Evolutionary conservation across 2,113 vertebrate genomes (phyloP), one percentile per base, ranked within the genome.

Genomic region (Pluvialis apricaria): DNA sequence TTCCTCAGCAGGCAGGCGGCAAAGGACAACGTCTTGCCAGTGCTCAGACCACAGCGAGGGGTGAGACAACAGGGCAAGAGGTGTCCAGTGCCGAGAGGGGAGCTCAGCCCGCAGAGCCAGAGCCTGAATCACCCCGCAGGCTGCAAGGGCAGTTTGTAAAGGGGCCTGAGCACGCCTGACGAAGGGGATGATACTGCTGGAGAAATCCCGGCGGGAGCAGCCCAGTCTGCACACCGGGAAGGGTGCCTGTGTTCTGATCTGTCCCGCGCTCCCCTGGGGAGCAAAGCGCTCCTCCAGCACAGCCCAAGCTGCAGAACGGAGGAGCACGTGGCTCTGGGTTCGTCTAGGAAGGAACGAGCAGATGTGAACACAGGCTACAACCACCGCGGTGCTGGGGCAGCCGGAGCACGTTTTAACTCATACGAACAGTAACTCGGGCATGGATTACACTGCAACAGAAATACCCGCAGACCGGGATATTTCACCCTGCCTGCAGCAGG

Each of bases 81-180:
- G 42, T 3, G 40, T 7, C 60, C 54, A 11, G 54, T 5, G 54
- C 61, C 1, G 8, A n/a, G 60, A 31, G 57, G 25, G 0, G 15
- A 91, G 68, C 51, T 84, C 36, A 10, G 70, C 47, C 5, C 5
- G n/a, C 28, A 42, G 45, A 73, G 22, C 8, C 73, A 12, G 86
- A 78, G 47, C 52, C 36, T 22, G 4, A 47, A 24, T 4, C 4
- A 3, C 38, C 36, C 22, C 49, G 11, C 0, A 0, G 1, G 12
- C 57, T 21, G 32, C 49, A 10, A 16, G 32, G 55, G 45, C 38
- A 6, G 45, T 2, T 8, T 6, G 54, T 6, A 28, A 31, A 69
- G 14, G n/a, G 52, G 42, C 34, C 21, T 2, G 13, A 31, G 40
- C 1, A 3, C 2, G 3, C 26, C 31, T 7, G 8, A 44, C 1